Base-by-base conservation (phyloP, 1,140 invertebrate genomes). In the Drosophila lacertosa region DNA sequence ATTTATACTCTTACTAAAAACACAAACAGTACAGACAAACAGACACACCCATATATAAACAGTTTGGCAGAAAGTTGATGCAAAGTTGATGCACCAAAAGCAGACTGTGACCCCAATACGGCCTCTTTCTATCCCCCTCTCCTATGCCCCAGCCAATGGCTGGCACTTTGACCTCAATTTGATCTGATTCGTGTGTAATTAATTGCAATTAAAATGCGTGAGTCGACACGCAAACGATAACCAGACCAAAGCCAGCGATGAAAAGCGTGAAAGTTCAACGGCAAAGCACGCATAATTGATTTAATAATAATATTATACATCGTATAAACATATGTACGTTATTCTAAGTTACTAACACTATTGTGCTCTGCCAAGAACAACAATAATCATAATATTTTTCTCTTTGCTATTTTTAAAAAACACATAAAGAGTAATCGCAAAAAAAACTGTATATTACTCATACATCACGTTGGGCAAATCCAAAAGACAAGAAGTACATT, bases 191-290 rank as follows among this genome's bases (percentile, higher is more conserved):
- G 47, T 60, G 40, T 64, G 54, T 54, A 75, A 75, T 83, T 84
- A 79, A 83, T 83, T 84, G 75, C 72, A 80, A 84, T 80, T 76
- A 76, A 54, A 83, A 55, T 45, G 47, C 33, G 40, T 54, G n/a
- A 50, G 22, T 15, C 26, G 35, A 33, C 44, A 40, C 13, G 37
- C 55, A 51, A 63, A 11, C 47, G 6, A 44, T 53, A 24, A 29
- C 50, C 16, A 42, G 26, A 29, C 26, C 26, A 29, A 42, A 35
- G 42, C 54, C 10, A 15, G 15, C 11, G 6, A 29, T 13, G 9
- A 58, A 35, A 48, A 40, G 54, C 37, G 58, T 44, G 16, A 55
- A 74, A 67, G 66, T 62, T 51, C 50, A 59, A 60, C 45, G 40
- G 32, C 73, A 71, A 74, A 60, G 40, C 65, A 71, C 67, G 24